Percentiles rank a stretch among this genome's conserved stretches.
Conservation (phyloP, 2,888 invertebrate genomes). For the Phrixothrix hirtus region DNA sequence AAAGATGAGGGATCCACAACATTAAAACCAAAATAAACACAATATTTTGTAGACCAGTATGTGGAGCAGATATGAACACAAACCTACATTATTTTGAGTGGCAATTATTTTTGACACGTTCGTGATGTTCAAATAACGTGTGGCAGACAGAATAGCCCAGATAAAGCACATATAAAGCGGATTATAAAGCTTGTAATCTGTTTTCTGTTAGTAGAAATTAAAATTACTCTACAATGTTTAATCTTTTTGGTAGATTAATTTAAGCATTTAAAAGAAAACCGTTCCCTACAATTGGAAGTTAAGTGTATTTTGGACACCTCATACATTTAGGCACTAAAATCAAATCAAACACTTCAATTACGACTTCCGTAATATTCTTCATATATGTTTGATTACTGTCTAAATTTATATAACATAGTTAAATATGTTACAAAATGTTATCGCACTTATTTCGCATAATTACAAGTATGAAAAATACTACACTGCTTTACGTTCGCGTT, state of each 20-base stretch:
- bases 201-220: constrained; percentile 6
- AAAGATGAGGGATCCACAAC: constrained; percentile 12
- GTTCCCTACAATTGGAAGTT: too few species aligned
- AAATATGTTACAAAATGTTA: too few species aligned
- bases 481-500: too few species aligned
- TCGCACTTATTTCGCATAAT: too few species aligned
- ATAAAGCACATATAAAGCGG: constrained; percentile 29
- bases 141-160: constrained; percentile 24
- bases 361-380: too few species aligned
- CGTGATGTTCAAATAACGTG: constrained; percentile 29
- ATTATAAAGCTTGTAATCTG: constrained; percentile 13
- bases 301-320: too few species aligned
- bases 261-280: neutral
- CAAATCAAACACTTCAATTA: too few species aligned
- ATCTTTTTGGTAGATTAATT: neutral
- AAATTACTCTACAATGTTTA: neutral
- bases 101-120: constrained; percentile 39
- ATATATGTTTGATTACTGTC: too few species aligned
- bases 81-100: constrained; percentile 26
- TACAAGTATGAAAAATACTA: too few species aligned
- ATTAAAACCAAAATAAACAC: constrained; percentile 26
- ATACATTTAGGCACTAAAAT: too few species aligned
- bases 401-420: too few species aligned
- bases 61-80: constrained; percentile 21
- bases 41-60: constrained; percentile 18